phyloP scores from a whole-genome alignment of 1,140 invertebrate species.

The Drosophila rufa region DNA sequence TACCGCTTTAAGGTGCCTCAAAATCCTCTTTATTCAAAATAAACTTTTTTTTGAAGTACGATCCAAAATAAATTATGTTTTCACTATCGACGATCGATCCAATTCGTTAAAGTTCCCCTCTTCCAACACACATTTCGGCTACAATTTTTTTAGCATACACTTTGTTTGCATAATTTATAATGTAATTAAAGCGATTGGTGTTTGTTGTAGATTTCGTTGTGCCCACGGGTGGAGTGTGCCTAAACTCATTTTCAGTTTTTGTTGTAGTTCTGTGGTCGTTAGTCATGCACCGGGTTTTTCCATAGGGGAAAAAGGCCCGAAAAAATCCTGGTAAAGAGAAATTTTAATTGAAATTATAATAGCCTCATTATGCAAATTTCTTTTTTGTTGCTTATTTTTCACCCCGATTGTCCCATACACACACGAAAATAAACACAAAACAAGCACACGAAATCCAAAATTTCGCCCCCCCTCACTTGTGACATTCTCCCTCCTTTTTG shows the following conservation, averaged over 20 bases:
- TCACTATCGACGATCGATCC: not conserved
- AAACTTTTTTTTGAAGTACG: not conserved
- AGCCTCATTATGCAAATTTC: constrained; percentile 76
- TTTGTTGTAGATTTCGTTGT: constrained; percentile 30
- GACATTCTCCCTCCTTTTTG: constrained; percentile 24
- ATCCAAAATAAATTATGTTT: constrained; percentile 3
- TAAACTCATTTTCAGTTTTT: constrained; percentile 37
- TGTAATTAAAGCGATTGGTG: constrained; percentile 58
- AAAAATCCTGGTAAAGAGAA: constrained; percentile 51
- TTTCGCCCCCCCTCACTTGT: constrained; percentile 6
- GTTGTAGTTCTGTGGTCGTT: constrained; percentile 56
- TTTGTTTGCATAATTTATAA: constrained; percentile 57
- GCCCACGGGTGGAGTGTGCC: constrained; percentile 4
- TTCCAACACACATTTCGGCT: constrained; percentile 9
- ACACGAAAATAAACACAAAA: constrained; percentile 42
- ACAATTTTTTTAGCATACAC: constrained; percentile 1
- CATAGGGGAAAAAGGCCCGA: constrained; percentile 24
- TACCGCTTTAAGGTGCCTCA: not conserved
- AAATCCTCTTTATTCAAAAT: not conserved
- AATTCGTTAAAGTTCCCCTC: constrained; percentile 9
- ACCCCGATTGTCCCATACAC: constrained; percentile 8
- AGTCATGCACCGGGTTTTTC: constrained; percentile 52
- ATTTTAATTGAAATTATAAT: constrained; percentile 83
- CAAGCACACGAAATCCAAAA: constrained; percentile 43
- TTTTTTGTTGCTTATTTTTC: constrained; percentile 66